A percentile compares a stretch with the other conserved stretches of the same genome.
Evolutionary conservation across 2,888 invertebrate genomes (phyloP).

Genomic region (Desoria tigrina): DNA sequence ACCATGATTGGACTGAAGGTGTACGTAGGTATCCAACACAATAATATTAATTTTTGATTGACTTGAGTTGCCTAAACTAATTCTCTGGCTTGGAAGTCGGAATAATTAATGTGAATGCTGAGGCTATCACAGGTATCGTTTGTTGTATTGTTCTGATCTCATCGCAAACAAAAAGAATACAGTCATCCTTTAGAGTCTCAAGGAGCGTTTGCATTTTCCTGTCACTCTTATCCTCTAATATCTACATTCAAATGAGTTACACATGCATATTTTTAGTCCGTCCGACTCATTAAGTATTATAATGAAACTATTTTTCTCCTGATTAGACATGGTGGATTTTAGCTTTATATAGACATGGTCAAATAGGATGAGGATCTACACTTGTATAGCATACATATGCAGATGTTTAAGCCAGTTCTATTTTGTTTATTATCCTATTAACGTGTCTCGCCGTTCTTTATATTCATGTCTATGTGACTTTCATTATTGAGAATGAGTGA

Average conservation of each 20-base stretch:
- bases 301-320: conserved; percentile 11
- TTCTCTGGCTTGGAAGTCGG: neutral
- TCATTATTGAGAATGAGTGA: conserved; percentile 21
- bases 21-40: neutral
- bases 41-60: conserved; percentile 10
- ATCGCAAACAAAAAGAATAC: conserved; percentile 9
- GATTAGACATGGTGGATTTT: conserved; percentile 11
- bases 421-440: conserved; percentile 10
- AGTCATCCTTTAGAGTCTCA: conserved; percentile 1
- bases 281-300: conserved; percentile 14
- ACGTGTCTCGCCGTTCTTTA: conserved; percentile 3
- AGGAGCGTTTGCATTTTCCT: conserved; percentile 11
- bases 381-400: neutral
- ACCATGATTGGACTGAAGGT: neutral
- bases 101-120: conserved; percentile 7
- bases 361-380: too few relatives aligned
- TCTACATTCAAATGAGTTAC: conserved; percentile 8
- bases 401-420: too few relatives aligned
- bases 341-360: neutral
- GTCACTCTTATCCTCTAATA: conserved; percentile 12
- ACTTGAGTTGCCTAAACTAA: conserved; percentile 7
- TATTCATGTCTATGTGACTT: conserved; percentile 14
- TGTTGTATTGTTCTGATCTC: conserved; percentile 4
- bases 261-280: conserved; percentile 13
- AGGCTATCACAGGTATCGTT: conserved; percentile 11